These are phyloP conservation scores for Kryphioiulus occultus DNA, from an alignment of 2,888 invertebrate species.

Conservation along the genomic window DNA sequence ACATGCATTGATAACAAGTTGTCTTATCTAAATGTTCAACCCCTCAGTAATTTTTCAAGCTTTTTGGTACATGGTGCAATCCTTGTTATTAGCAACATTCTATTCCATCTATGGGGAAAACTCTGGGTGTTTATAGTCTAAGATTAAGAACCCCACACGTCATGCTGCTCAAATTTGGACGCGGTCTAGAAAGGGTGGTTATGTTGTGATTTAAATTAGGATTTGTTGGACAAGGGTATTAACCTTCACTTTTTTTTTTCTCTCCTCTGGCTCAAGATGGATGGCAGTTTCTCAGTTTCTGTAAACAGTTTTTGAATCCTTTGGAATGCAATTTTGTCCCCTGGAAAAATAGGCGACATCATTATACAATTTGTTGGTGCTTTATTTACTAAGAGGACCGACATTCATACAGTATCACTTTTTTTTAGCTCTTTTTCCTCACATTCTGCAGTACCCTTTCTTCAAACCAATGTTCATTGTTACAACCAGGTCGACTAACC, in stretches of 20 bases:
- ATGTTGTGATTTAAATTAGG: neutral
- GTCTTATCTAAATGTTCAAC: no score
- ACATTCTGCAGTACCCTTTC: no score
- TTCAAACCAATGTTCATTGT: no score
- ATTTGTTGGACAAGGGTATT: neutral
- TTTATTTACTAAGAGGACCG: no score
- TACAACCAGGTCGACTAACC: no score
- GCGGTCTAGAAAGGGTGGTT: neutral
- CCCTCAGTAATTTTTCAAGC: no score
- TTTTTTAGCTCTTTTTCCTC: no score
- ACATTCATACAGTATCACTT: no score
- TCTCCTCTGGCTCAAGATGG: neutral
- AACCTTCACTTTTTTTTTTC: neutral
- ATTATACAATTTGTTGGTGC: no score
- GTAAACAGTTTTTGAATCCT: neutral
- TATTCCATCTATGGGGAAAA: neutral
- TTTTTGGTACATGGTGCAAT: no score
- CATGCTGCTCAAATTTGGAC: neutral
- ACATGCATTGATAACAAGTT: no score
- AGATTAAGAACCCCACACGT: neutral
- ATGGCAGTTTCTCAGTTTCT: neutral
- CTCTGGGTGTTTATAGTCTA: neutral
- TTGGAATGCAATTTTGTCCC: neutral
- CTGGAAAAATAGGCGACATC: neutral
- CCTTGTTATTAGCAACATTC: no score